phyloP scores from a whole-genome alignment of 2,113 vertebrate genomes.

The Prochilodus magdalenae region DNA sequence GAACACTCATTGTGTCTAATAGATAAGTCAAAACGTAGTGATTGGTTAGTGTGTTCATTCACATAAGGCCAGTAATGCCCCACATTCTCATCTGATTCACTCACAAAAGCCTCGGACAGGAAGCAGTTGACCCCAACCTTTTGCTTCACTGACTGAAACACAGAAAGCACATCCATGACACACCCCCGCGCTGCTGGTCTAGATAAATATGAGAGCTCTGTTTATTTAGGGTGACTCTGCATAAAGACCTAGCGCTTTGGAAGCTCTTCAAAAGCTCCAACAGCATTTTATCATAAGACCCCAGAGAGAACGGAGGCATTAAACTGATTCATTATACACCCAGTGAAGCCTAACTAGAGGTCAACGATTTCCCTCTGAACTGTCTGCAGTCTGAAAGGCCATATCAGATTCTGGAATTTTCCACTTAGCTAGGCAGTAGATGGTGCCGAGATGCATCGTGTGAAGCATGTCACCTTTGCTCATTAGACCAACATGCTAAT shows the following conservation, averaged over 20 bases:
- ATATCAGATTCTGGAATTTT: background rate
- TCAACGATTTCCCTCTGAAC: background rate
- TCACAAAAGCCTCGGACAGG: background rate
- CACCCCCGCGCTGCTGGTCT: background rate
- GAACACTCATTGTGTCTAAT: too few relatives aligned
- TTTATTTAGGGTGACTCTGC: background rate
- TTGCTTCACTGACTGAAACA: background rate
- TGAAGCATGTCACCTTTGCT: background rate
- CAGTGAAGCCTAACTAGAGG: background rate
- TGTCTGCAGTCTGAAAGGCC: background rate
- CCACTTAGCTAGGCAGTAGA: background rate
- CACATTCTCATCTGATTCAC: background rate
- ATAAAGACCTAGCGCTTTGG: background rate
- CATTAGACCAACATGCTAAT: background rate
- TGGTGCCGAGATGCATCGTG: background rate
- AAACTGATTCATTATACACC: background rate
- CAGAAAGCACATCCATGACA: background rate
- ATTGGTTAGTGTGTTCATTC: background rate
- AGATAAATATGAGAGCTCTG: background rate
- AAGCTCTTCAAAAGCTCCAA: background rate
- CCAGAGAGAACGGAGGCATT: background rate
- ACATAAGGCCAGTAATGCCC: background rate
- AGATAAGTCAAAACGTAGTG: too few relatives aligned
- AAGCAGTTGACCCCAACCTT: background rate
- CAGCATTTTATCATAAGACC: background rate